Conservation (phyloP, 2,797 vertebrate species). For the Galagoides demidoff region DNA sequence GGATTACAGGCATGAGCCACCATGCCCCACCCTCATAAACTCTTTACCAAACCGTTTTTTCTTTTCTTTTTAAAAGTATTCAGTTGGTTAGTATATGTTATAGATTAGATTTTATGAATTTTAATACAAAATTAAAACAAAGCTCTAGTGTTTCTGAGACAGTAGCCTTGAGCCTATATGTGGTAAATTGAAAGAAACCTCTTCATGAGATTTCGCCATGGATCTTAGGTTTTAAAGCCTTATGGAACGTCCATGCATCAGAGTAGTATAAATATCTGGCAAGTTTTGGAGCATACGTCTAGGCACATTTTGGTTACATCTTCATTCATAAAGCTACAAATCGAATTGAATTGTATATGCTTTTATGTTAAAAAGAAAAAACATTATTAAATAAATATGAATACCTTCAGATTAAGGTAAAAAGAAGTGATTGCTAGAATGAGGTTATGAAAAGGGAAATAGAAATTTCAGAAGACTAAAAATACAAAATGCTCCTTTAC, state of each 20-base stretch:
- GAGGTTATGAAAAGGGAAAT: constrained; percentile 1
- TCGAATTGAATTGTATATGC: neutral
- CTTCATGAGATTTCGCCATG: neutral
- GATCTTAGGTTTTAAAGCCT: neutral
- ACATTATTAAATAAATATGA: neutral
- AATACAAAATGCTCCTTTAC: neutral
- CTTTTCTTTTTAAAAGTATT: neutral
- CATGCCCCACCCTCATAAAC: neutral
- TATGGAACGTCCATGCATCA: neutral
- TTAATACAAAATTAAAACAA: neutral
- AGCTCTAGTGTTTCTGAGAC: constrained; percentile 22
- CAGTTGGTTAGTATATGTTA: neutral
- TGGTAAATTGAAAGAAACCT: neutral
- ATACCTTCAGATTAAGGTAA: neutral
- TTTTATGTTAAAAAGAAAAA: constrained; percentile 20
- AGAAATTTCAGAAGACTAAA: neutral
- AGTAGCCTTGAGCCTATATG: neutral
- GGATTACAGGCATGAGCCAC: too few relatives aligned
- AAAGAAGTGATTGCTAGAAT: neutral
- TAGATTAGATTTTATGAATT: neutral
- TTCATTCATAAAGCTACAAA: constrained; percentile 3
- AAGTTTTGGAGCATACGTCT: neutral
- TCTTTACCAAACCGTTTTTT: neutral
- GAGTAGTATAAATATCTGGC: neutral
- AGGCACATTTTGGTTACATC: neutral